Evolutionary conservation across 2,888 invertebrate species (phyloP).

Genomic region (Furcula furcula): DNA sequence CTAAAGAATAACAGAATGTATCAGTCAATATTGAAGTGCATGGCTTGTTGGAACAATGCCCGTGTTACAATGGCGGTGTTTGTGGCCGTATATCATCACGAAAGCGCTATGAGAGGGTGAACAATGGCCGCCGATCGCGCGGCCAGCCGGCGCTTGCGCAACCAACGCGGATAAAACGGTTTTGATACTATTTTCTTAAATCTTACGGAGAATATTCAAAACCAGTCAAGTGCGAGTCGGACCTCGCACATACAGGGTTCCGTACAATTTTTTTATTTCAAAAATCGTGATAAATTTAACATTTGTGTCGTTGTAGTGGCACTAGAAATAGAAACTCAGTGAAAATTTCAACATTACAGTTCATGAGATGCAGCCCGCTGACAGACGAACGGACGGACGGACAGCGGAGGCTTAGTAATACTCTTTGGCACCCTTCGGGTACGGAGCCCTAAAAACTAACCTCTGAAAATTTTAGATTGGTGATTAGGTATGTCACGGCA

Average conservation of each 20-base stretch:
- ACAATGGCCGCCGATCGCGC: conserved; percentile 51
- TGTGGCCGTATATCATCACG: conserved; percentile 49
- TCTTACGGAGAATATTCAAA: not conserved
- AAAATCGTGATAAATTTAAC: no score
- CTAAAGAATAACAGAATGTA: conserved; percentile 12
- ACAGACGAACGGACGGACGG: no score
- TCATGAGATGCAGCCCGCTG: no score
- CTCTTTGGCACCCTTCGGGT: no score
- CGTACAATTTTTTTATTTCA: no score
- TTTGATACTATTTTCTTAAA: conserved; percentile 43
- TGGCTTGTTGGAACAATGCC: conserved; percentile 7
- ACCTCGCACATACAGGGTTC: not conserved
- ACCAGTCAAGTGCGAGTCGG: not conserved
- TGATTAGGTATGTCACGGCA: no score
- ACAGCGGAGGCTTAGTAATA: no score
- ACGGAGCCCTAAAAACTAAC: no score
- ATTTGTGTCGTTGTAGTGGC: no score
- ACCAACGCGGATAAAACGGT: conserved; percentile 4
- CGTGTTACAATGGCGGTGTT: conserved; percentile 31
- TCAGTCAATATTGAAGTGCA: conserved; percentile 16
- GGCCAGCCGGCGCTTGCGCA: conserved; percentile 66
- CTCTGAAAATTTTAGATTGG: no score
- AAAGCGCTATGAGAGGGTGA: conserved; percentile 33
- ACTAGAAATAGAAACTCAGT: no score
- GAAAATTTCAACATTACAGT: no score